Percentiles rank a stretch among this genome's conserved stretches.
Conservation (phyloP, 2,113 vertebrate genomes). For the Ptyas mucosa region DNA sequence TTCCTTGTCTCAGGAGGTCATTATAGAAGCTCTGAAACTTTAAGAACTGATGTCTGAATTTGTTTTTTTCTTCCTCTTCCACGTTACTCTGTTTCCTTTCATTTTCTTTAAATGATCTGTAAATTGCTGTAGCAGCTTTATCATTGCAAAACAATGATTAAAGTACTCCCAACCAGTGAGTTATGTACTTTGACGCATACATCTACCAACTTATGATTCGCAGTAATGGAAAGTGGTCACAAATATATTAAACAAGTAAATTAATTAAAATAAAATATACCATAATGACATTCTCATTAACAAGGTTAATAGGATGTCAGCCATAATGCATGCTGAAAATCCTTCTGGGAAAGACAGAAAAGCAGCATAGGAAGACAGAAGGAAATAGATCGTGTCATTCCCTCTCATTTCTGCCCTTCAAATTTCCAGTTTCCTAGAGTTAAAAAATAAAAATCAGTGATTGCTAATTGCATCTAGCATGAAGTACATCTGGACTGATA, state of each 20-base stretch:
- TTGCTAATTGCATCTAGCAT: background rate
- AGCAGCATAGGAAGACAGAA: background rate
- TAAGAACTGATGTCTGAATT: background rate
- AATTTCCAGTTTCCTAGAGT: background rate
- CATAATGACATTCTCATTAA: background rate
- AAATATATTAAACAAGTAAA: background rate
- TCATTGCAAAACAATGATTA: background rate
- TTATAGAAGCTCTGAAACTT: background rate
- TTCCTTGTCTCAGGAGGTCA: background rate
- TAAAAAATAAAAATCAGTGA: background rate
- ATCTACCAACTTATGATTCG: background rate
- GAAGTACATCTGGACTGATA: background rate
- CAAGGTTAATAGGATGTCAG: background rate
- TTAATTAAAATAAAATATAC: background rate
- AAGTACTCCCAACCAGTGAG: background rate
- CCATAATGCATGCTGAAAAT: background rate
- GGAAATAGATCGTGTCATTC: background rate
- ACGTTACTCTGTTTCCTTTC: accelerated
- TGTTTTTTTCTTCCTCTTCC: background rate
- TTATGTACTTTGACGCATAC: background rate
- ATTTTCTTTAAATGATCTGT: background rate
- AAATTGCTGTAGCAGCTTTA: background rate
- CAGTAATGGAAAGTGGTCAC: background rate
- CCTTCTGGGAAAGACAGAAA: background rate
- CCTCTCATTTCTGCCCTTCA: too few species aligned